Evolutionary conservation across 2,797 vertebrate genomes (phyloP).

Genomic region (Mionectes olivaceus): DNA sequence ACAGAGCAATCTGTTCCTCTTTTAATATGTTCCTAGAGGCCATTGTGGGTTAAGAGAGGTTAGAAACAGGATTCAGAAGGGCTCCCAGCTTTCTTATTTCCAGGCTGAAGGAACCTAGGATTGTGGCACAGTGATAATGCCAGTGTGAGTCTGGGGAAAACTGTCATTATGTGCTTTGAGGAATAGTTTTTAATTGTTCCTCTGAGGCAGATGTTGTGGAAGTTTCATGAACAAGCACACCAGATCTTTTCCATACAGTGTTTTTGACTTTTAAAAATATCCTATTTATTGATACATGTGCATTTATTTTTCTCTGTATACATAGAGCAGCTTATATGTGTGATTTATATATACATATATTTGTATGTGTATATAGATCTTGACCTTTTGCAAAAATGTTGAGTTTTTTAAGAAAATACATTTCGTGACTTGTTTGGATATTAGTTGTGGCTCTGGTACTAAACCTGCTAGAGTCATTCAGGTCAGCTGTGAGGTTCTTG

Average conservation of each 20-base stretch:
- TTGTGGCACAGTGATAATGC: background rate
- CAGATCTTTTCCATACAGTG: background rate
- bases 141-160: background rate
- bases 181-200: background rate
- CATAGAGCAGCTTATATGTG: background rate
- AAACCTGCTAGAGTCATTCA: background rate
- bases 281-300: background rate
- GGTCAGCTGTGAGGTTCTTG: background rate
- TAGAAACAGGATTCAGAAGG: background rate
- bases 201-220: background rate
- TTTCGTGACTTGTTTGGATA: background rate
- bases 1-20: background rate
- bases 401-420: background rate
- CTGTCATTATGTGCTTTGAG: background rate
- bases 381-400: background rate
- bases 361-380: background rate
- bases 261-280: background rate
- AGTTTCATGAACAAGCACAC: background rate
- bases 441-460: background rate
- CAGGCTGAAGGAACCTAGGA: background rate
- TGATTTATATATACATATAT: background rate
- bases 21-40: background rate
- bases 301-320: background rate
- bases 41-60: background rate
- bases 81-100: background rate